Percentiles rank a stretch among this genome's conserved stretches.
phyloP scores from a whole-genome alignment of 2,888 invertebrate genomes.

The Leptinotarsa haldemani region DNA sequence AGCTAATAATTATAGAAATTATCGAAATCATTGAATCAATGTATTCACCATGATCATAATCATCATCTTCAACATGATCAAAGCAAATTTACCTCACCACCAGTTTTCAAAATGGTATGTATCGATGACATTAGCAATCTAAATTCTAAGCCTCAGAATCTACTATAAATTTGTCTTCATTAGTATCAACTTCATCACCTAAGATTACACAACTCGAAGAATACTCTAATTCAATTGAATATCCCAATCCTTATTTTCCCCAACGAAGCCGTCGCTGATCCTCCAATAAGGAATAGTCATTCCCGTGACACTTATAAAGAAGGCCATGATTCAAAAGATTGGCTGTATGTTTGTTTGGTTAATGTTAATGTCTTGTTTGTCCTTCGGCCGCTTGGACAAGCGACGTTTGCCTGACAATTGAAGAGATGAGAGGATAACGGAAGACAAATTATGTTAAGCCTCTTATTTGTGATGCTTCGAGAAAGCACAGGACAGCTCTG shows the following conservation, averaged over 20 bases:
- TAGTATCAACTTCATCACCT: conserved; percentile 7
- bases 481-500: conserved; percentile 35
- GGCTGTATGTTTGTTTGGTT: conserved; percentile 50
- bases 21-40: no score
- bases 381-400: conserved; percentile 51
- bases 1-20: no score
- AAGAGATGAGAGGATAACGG: conserved; percentile 56
- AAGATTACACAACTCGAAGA: conserved; percentile 11
- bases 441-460: conserved; percentile 58
- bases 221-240: conserved; percentile 3
- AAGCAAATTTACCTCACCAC: no score
- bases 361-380: conserved; percentile 52
- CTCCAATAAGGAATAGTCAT: conserved; percentile 17
- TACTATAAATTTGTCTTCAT: background rate
- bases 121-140: no score
- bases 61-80: no score
- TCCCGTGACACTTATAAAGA: conserved; percentile 35
- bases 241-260: background rate
- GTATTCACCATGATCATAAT: no score
- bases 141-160: background rate
- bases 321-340: conserved; percentile 33
- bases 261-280: conserved; percentile 8
- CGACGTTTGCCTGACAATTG: conserved; percentile 55
- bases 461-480: conserved; percentile 49
- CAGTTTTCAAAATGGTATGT: no score